Base-by-base conservation (phyloP, 1,140 invertebrate species). In the Penaeus chinensis region DNA sequence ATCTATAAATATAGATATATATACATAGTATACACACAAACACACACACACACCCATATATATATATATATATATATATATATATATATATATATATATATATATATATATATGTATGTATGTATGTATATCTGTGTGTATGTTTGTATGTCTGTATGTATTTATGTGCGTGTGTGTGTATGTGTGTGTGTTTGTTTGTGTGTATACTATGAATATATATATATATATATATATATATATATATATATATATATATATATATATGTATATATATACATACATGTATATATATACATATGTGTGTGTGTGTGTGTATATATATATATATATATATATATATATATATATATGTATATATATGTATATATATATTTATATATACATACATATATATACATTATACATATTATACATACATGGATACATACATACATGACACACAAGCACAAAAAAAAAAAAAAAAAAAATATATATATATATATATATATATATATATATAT, bases 401-500 rank as follows among this genome's bases (percentile, higher is more conserved):
- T 69, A 22, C 13, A 69, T 69, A 69, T 69, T 71, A 71, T 71
- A n/a, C 22, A 71, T 71, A 71, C 22, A 71, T 71, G 22, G 18
- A 71, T 71, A 71, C 22, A 20, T 71, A 20, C 22, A 20, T 71
- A 20, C 22, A 20, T 71, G 62, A 82, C 66, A 37, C 66, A 66
- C 65, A 63, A 63, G 42, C 65, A 82, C 65, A 66, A 66, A 37
- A 65, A 19, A 20, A 5, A 10, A 62, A 5, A 24, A 24, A 63
- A 82, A 47, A 66, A 42, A 63, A 37, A 63, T 63, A 82, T 82
- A 82, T 82, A 66, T 82, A 82, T 82, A 82, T 82, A 82, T 82
- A 82, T 79, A 79, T 79, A 79, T 79, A 79, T 79, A 79, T 79
- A 79, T 79, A 54, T 79, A 54, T 79, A 54, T 79, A 20, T 79